Base-by-base conservation (phyloP, 1,140 invertebrate genomes). In the Mactra quadrangularis region DNA sequence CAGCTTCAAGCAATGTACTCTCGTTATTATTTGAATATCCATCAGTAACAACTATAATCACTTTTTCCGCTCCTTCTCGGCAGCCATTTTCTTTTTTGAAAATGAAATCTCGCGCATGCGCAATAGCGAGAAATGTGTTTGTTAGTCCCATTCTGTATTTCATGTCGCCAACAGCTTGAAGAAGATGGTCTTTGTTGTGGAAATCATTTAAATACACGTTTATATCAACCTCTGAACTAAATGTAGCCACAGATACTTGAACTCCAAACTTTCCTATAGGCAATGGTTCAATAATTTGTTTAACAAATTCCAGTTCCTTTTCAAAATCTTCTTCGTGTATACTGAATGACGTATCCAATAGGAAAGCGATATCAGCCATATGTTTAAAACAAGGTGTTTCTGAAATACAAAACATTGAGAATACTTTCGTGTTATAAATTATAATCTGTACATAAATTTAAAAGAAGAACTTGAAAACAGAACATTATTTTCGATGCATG, bases 11-110 rank as follows among this genome's bases (percentile, higher is more conserved):
- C n/a, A 60, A 27, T 0, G 89, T 89, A 4, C 38, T 52, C 13
- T 59, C 52, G 15, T 75, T 55, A 60, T 89, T 64, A 41, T 29
- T 81, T 17, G 88, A 89, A n/a, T 82, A 45, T 0, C 88, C 88
- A 62, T 89, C 88, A 0, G 88, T 89, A 27, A 89, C 83, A 27
- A 89, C 82, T 19, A 89, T 55, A 22, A 82, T 60, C 7, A 89
- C 47, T 25, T 86, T 70, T 25, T 74, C 53, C n/a, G 78, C 84
- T 3, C 57, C 57, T 15, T 52, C 50, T 15, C 85, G 64, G 1
- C 47, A 57, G 62, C 50, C 71, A 74, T 74, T 29, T 74, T 74
- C 52, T 57, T 19, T 29, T 25, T 9, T 31, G 35, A 74, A 59
- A 4, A 74, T 38, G 3, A 66, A 13, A 35, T 50, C 41, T 64